Evolutionary conservation across 2,888 invertebrate genomes (phyloP).

Genomic region (Euspilapteryx auroguttella): DNA sequence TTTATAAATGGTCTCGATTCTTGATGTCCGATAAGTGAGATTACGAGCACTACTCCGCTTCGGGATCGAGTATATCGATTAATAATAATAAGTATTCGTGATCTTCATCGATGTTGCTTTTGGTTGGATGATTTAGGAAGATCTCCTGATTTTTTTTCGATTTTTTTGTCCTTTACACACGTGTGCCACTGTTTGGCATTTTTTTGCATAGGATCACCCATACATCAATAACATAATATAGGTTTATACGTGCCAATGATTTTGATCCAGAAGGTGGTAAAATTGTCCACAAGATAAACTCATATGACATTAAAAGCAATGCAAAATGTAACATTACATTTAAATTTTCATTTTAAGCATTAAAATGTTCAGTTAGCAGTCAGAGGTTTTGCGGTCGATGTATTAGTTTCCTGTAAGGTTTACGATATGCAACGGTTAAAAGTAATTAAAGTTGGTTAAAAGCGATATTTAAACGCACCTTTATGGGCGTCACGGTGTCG

Average conservation of each 20-base stretch:
- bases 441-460: constrained; percentile 2
- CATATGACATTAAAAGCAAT: too few species aligned
- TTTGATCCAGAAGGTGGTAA: too few species aligned
- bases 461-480: background rate
- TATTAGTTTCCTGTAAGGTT: constrained; percentile 34
- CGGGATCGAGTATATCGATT: constrained; percentile 21
- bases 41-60: background rate
- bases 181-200: too few species aligned
- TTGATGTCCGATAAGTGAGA: background rate
- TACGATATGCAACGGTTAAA: constrained; percentile 1
- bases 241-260: too few species aligned
- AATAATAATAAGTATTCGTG: constrained; percentile 15
- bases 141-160: too few species aligned
- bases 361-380: background rate
- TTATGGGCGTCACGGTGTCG: constrained; percentile 2
- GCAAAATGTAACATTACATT: background rate
- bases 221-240: too few species aligned
- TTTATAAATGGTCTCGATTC: constrained; percentile 2
- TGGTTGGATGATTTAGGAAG: too few species aligned
- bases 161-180: too few species aligned
- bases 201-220: too few species aligned
- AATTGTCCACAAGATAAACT: too few species aligned
- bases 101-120: constrained; percentile 20
- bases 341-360: background rate
- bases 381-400: constrained; percentile 32